These are phyloP conservation scores for Cryptosula pallasiana DNA, from an alignment of 2,888 invertebrate genomes.

Conservation along the genomic window DNA sequence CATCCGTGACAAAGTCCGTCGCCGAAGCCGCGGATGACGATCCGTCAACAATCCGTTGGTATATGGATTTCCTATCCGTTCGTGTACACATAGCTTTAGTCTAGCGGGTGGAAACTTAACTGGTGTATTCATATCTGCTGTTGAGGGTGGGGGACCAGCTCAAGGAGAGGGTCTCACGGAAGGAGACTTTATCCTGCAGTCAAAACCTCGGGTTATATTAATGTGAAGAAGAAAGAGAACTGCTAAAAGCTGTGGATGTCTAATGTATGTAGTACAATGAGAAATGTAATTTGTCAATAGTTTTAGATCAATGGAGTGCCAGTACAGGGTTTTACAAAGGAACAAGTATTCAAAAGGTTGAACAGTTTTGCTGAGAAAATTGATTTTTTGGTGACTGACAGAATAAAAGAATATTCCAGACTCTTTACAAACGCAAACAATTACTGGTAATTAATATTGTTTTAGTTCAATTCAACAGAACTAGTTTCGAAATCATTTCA, in stretches of 20 bases:
- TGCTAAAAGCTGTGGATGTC: too few relatives aligned
- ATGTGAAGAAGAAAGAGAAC: too few relatives aligned
- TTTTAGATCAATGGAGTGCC: constrained; percentile 8
- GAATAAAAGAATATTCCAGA: constrained; percentile 11
- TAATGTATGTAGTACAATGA: too few relatives aligned
- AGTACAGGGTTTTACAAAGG: not conserved
- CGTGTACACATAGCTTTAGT: not conserved
- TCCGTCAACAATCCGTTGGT: too few relatives aligned
- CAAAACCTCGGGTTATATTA: not conserved
- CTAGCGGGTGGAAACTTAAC: constrained; percentile 1
- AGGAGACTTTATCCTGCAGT: constrained; percentile 13
- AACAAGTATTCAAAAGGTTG: not conserved
- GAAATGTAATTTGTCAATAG: too few relatives aligned
- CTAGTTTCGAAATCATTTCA: too few relatives aligned
- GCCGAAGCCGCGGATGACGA: too few relatives aligned
- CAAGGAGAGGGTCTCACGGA: not conserved
- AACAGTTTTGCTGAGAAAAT: not conserved
- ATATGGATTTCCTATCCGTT: too few relatives aligned
- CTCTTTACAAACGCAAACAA: not conserved
- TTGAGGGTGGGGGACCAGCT: constrained; percentile 9
- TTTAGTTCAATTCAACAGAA: not conserved
- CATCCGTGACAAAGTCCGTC: too few relatives aligned
- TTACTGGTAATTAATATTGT: not conserved
- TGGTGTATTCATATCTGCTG: constrained; percentile 11
- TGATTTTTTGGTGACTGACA: not conserved